Percentiles rank a stretch among this genome's conserved stretches.
Conservation (phyloP, 2,113 vertebrate genomes). For the Eonycteris spelaea region DNA sequence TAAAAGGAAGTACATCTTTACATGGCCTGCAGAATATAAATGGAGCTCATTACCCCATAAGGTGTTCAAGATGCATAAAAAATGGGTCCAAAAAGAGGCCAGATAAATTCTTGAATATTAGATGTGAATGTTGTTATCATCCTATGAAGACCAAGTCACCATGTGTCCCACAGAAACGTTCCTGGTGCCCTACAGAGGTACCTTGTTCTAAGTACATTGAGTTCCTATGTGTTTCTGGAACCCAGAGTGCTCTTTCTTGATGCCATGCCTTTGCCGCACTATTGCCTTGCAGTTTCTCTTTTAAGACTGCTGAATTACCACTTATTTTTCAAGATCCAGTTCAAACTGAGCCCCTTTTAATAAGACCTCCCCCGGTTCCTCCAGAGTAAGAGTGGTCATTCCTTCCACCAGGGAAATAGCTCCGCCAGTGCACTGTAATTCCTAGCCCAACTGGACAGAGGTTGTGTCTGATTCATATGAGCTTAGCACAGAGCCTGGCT, state of each 20-base stretch:
- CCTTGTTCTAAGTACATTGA: neutral
- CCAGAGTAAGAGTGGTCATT: neutral
- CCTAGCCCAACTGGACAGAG: neutral
- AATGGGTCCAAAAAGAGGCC: neutral
- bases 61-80: constrained; percentile 14
- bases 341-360: neutral
- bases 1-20: constrained; percentile 45
- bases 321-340: neutral
- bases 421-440: neutral
- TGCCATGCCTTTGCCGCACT: neutral
- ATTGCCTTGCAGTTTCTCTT: neutral
- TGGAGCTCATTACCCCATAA: neutral
- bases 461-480: neutral
- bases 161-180: neutral
- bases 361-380: neutral
- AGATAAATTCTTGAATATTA: neutral
- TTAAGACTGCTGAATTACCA: neutral
- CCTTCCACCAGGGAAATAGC: neutral
- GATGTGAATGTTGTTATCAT: neutral
- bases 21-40: neutral
- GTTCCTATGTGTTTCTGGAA: neutral
- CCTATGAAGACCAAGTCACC: neutral
- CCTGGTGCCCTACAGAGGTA: neutral
- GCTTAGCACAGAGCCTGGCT: neutral
- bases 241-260: neutral